Evolutionary conservation across 2,113 vertebrate species (phyloP), one percentile per base, ranked within the genome.

Genomic region (Cervus canadensis): DNA sequence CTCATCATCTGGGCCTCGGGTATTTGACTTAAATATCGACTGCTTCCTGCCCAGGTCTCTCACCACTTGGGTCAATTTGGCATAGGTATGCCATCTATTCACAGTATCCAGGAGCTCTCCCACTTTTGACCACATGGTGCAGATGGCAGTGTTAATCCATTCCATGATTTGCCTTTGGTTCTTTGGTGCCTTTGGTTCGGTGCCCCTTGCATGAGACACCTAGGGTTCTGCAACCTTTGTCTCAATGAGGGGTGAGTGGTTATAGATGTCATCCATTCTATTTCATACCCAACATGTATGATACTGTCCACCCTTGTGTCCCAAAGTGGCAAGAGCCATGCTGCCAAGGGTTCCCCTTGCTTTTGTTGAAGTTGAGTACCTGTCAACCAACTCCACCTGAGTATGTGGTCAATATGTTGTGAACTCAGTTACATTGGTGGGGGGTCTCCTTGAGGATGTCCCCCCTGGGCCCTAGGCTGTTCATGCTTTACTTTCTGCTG

Each of bases 111-210:
- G n/a, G n/a, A 21, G n/a, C 64, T 71, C 17, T 71, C n/a, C 19
- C 21, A 40, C 0, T 2, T 40, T 71, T 71, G n/a, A 71, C 67
- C n/a, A 71, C n/a, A 71, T 71, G 67, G n/a, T 40, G n/a, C 17
- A 21, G 21, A 40, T 40, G 67, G 67, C 21, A 71, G 19, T 40
- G 67, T 71, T 71, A 71, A 71, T 71, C 67, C 19, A 40, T 40
- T 71, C n/a, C 67, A 40, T 71, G 36, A 71, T 40, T 40, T 40
- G 19, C n/a, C n/a, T 71, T 71, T 71, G n/a, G 19, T 71, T 40
- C 0, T 40, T 40, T 40, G 40, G 40, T 40, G n/a, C n/a, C n/a
- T 71, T 71, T 71, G n/a, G 19, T 71, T 40, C 0, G 0, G 67
- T 71, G 5, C 19, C 67, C 67, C 67, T 71, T 40, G 5, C 10